These are phyloP conservation scores for Nicator chloris DNA, from an alignment of 2,113 vertebrate species.

Conservation along the genomic window DNA sequence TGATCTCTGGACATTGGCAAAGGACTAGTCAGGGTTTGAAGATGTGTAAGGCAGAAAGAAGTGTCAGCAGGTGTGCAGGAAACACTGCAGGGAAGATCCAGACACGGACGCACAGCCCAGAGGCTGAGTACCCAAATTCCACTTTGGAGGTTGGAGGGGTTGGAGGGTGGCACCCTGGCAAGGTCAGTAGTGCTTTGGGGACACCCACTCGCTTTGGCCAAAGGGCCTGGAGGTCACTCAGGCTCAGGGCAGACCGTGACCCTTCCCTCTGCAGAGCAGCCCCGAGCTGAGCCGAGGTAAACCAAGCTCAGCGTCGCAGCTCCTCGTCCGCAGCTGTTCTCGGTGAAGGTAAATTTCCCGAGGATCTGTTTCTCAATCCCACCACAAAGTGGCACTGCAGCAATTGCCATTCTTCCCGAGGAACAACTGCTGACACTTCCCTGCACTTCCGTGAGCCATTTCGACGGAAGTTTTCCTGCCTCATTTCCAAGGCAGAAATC, in stretches of 20 bases:
- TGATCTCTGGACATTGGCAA: not conserved
- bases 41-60: not conserved
- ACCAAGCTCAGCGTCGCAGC: not conserved
- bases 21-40: not conserved
- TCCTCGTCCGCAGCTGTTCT: fast-evolving
- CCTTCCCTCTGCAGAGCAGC: not conserved
- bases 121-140: not conserved
- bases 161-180: not conserved
- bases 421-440: not conserved
- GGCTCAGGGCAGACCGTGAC: not conserved
- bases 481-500: not conserved
- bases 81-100: not conserved
- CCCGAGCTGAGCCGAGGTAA: not conserved
- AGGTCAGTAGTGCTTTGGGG: not conserved
- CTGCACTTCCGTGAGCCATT: not conserved
- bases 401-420: not conserved
- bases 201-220: not conserved
- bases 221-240: not conserved
- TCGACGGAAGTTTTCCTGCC: not conserved
- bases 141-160: fast-evolving
- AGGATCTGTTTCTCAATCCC: not conserved
- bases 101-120: not conserved
- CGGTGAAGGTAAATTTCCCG: fast-evolving
- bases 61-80: not conserved
- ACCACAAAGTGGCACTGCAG: slow-evolving; percentile 62